phyloP scores from a whole-genome alignment of 2,888 invertebrate species.

The Plebejus argus region DNA sequence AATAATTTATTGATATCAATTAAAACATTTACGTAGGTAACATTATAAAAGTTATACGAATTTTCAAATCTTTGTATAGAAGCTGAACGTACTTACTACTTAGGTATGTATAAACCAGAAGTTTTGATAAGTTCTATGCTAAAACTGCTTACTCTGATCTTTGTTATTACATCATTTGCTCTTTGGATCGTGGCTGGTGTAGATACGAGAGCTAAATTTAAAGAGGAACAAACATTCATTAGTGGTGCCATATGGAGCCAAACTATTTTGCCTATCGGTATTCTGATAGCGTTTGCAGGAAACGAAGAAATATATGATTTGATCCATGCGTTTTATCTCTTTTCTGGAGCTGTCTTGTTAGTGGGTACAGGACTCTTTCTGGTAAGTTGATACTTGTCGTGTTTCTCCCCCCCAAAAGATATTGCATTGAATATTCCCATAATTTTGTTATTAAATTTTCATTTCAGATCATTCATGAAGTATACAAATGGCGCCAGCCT shows the following conservation, averaged over 20 bases:
- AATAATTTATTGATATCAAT: too few species aligned
- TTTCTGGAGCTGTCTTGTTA: slow-evolving; percentile 52
- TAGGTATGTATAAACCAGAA: slow-evolving; percentile 6
- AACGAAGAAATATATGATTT: slow-evolving; percentile 50
- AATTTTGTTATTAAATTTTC: slow-evolving; percentile 9
- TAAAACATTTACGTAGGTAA: too few species aligned
- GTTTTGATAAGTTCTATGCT: slow-evolving; percentile 44
- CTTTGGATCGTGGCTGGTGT: slow-evolving; percentile 59
- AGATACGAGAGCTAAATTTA: slow-evolving; percentile 52
- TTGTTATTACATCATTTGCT: slow-evolving; percentile 53
- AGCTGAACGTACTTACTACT: not conserved
- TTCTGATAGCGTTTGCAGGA: slow-evolving; percentile 54
- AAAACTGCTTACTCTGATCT: slow-evolving; percentile 51
- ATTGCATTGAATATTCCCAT: not conserved
- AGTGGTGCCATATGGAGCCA: slow-evolving; percentile 70
- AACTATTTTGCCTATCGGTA: slow-evolving; percentile 57
- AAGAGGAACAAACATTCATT: slow-evolving; percentile 62
- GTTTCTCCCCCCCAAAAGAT: too few species aligned
- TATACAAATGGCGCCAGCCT: not conserved
- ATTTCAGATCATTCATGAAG: slow-evolving; percentile 43
- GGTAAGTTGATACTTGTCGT: slow-evolving; percentile 45
- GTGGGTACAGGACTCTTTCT: slow-evolving; percentile 49
- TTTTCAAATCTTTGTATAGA: not conserved
- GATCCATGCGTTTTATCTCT: slow-evolving; percentile 56
- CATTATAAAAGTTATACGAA: not conserved